These are phyloP conservation scores for Scolopax mira DNA, from an alignment of 2,113 vertebrate species.

Conservation along the genomic window DNA sequence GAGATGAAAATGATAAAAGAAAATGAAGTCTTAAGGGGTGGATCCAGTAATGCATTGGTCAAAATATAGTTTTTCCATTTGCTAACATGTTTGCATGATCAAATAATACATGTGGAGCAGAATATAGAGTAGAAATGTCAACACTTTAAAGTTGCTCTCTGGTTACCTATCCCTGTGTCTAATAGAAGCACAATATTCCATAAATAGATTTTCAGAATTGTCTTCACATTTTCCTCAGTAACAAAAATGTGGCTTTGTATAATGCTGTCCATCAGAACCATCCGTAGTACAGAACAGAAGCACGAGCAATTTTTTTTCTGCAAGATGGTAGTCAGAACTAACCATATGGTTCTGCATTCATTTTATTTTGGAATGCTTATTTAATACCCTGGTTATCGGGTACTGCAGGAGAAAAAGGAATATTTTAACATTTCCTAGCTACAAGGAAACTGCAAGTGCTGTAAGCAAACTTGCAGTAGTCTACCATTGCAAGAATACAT, in stretches of 20 bases:
- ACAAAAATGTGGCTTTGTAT: not conserved
- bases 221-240: not conserved
- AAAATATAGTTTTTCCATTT: not conserved
- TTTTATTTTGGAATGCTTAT: slow-evolving; percentile 30
- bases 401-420: not conserved
- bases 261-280: slow-evolving; percentile 35
- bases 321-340: slow-evolving; percentile 32
- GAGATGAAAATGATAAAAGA: not conserved
- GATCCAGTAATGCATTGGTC: not conserved
- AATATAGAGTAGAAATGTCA: not conserved
- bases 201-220: slow-evolving; percentile 25
- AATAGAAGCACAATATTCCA: not conserved
- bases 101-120: not conserved
- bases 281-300: slow-evolving; percentile 24
- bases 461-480: not conserved
- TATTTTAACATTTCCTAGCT: not conserved
- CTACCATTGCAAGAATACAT: not conserved
- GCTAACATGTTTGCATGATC: not conserved
- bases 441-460: too few relatives aligned
- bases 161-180: not conserved
- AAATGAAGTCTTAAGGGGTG: not conserved
- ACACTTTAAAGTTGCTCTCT: not conserved
- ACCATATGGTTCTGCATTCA: slow-evolving; percentile 36
- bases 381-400: not conserved
- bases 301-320: not conserved